Evolutionary conservation across 2,113 vertebrate species (phyloP).

Genomic region (Triplophysa tibetana): DNA sequence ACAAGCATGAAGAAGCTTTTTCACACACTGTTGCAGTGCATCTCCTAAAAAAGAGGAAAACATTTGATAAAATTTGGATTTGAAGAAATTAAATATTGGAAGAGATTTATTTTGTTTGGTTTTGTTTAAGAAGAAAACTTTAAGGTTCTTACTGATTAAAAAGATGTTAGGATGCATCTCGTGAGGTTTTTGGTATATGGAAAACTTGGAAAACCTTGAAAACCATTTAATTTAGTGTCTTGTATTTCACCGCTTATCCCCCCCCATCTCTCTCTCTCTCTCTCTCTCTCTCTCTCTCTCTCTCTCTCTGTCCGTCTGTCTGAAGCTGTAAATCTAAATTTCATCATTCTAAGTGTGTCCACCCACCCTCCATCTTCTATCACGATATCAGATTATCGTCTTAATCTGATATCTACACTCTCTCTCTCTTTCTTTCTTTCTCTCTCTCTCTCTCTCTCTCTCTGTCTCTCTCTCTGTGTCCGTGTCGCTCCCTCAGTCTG

Average conservation of each 20-base stretch:
- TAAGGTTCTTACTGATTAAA: too few species aligned
- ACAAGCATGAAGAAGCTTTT: neutral
- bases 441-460: slow-evolving; percentile 10
- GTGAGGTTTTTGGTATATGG: too few species aligned
- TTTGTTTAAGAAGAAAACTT: too few species aligned
- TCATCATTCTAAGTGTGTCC: slow-evolving; percentile 34
- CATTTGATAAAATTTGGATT: too few species aligned
- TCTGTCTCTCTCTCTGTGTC: slow-evolving; percentile 21
- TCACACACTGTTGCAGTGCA: neutral
- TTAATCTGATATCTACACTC: slow-evolving; percentile 23
- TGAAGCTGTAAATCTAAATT: slow-evolving; percentile 9
- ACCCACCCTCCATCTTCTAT: slow-evolving; percentile 33
- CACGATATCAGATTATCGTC: slow-evolving; percentile 17
- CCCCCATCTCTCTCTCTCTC: neutral
- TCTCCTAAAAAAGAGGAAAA: neutral
- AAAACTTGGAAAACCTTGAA: too few species aligned
- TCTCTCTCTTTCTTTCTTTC: slow-evolving; percentile 23
- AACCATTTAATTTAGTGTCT: too few species aligned
- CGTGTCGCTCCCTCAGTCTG: neutral
- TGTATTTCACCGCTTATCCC: neutral
- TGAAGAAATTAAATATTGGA: too few species aligned
- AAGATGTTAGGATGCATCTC: too few species aligned
- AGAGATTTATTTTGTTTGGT: too few species aligned
- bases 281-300: slow-evolving; percentile 1
- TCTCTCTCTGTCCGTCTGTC: slow-evolving; percentile 6